These are phyloP conservation scores for Vesta saturnalis DNA, from an alignment of 2,888 invertebrate species.

Conservation along the genomic window DNA sequence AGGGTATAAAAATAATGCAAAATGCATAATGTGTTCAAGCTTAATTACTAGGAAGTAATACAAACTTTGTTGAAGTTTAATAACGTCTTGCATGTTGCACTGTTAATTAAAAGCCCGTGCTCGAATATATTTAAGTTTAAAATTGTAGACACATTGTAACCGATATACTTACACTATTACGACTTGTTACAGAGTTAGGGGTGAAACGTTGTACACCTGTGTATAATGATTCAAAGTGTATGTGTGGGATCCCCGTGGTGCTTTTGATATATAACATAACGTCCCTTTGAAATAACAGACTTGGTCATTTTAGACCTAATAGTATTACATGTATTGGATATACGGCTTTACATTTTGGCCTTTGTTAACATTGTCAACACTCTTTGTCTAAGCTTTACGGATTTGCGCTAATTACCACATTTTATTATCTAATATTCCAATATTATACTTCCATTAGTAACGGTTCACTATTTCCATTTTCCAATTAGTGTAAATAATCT, in stretches of 20 bases:
- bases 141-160: not conserved
- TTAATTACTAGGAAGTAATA: too few species aligned
- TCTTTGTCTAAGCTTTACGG: conserved; percentile 48
- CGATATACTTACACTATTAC: conserved; percentile 1
- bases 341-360: conserved; percentile 47
- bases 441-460: conserved; percentile 53
- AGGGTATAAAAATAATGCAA: too few species aligned
- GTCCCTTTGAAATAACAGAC: conserved; percentile 53
- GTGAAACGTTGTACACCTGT: conserved; percentile 54
- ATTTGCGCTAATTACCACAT: conserved; percentile 40
- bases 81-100: too few species aligned
- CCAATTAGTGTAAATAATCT: conserved; percentile 15
- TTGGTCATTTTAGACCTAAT: conserved; percentile 46
- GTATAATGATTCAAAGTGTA: conserved; percentile 59
- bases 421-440: conserved; percentile 46
- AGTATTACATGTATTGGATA: conserved; percentile 50
- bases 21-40: too few species aligned
- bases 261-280: conserved; percentile 52
- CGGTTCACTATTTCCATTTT: conserved; percentile 30
- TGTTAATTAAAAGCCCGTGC: too few species aligned
- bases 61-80: too few species aligned
- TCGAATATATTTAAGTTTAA: not conserved
- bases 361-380: conserved; percentile 51
- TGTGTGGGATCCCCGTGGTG: conserved; percentile 57
- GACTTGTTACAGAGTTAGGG: conserved; percentile 10